Conservation (phyloP, 37 sponge, comb jelly and placozoan species). For the Aphrocallistes beatrix region DNA sequence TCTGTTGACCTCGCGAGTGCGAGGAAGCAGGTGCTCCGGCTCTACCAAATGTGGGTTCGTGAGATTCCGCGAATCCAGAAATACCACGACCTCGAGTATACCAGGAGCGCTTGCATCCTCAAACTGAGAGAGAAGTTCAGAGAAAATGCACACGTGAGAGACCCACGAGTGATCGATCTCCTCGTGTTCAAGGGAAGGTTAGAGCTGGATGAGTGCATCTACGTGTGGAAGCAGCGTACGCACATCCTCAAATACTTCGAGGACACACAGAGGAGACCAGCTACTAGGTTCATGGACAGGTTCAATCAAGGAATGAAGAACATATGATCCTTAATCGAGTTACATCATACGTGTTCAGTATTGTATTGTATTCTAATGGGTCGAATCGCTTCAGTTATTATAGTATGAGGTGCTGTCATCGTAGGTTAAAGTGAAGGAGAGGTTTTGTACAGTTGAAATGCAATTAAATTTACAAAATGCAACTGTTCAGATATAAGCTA, state of each 20-base stretch:
- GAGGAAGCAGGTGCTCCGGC: conserved; percentile 50
- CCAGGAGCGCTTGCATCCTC: conserved; percentile 32
- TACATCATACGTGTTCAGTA: too few species aligned
- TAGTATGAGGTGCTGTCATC: too few species aligned
- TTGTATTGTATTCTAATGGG: too few species aligned
- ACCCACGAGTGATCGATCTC: conserved; percentile 83
- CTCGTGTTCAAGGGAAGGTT: conserved; percentile 70
- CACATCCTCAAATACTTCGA: conserved; percentile 71
- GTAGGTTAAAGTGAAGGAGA: too few species aligned
- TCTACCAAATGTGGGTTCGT: conserved; percentile 84
- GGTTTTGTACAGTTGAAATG: too few species aligned
- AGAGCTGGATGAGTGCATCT: background rate
- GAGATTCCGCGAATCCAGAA: conserved; percentile 60
- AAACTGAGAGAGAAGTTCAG: conserved; percentile 66
- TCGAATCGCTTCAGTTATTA: too few species aligned
- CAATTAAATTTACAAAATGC: too few species aligned
- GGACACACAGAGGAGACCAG: conserved; percentile 30
- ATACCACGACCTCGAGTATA: conserved; percentile 40
- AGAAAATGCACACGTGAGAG: conserved; percentile 73
- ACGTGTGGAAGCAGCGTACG: conserved; percentile 22
- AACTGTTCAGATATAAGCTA: too few species aligned
- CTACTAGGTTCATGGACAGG: background rate
- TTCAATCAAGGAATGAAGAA: conserved; percentile 16
- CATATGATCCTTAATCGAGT: background rate
- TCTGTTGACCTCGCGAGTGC: conserved; percentile 64